phyloP scores from a whole-genome alignment of 2,113 vertebrate species.

The Esox niger region DNA sequence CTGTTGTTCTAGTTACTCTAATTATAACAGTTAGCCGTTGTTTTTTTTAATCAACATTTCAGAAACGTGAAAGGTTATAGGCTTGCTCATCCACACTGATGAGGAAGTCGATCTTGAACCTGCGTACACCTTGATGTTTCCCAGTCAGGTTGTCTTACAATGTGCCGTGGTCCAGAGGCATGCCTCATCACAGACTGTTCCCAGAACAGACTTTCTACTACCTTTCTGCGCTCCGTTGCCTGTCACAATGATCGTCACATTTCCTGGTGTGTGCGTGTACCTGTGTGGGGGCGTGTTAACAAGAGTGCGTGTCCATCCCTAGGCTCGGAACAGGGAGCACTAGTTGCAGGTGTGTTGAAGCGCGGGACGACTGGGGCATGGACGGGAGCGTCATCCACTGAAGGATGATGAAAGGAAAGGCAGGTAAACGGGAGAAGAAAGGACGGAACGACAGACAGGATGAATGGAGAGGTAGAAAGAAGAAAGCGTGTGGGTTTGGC shows the following conservation, averaged over 20 bases:
- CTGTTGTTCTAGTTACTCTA: too few relatives aligned
- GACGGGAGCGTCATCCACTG: too few relatives aligned
- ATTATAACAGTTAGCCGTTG: too few relatives aligned
- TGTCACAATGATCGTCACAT: conserved; percentile 46
- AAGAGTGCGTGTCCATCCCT: not conserved
- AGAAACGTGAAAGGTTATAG: too few relatives aligned
- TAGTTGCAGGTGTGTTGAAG: not conserved
- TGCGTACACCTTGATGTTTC: too few relatives aligned
- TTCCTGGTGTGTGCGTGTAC: conserved; percentile 40
- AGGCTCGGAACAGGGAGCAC: not conserved
- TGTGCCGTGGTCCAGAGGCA: too few relatives aligned
- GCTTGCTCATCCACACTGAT: too few relatives aligned
- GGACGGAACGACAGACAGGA: conserved; percentile 16
- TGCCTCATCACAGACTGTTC: conserved; percentile 42
- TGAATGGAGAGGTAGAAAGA: conserved; percentile 39
- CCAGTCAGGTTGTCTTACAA: too few relatives aligned
- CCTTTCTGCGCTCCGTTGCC: conserved; percentile 49
- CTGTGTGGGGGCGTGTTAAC: not conserved
- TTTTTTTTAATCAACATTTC: too few relatives aligned
- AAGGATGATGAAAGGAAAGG: not conserved
- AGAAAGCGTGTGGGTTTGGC: conserved; percentile 49
- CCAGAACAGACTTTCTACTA: conserved; percentile 51
- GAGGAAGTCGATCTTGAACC: too few relatives aligned
- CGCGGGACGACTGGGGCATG: too few relatives aligned
- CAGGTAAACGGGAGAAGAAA: conserved; percentile 5